phyloP scores from a whole-genome alignment of 2,113 vertebrate species.

The Cebus imitator region DNA sequence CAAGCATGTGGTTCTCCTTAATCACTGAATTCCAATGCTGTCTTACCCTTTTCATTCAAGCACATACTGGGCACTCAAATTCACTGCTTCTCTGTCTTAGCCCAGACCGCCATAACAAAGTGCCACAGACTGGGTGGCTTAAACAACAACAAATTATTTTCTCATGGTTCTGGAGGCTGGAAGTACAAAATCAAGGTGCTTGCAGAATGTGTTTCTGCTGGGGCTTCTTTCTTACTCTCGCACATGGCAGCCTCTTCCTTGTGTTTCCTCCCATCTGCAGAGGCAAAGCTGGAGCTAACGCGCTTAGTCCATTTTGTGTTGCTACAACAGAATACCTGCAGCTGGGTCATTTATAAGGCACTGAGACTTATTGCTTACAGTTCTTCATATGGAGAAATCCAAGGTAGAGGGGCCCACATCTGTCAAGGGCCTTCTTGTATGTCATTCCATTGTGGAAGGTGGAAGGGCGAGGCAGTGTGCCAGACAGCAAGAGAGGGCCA shows the following conservation, averaged over 20 bases:
- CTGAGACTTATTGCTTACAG: not conserved
- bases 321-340: not conserved
- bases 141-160: no score
- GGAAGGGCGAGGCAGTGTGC: not conserved
- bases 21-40: not conserved
- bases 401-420: not conserved
- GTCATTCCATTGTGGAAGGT: not conserved
- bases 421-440: not conserved
- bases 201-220: not conserved
- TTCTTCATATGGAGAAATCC: not conserved
- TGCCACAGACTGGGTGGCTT: no score
- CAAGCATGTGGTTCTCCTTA: not conserved
- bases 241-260: not conserved
- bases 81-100: not conserved
- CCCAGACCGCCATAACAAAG: not conserved
- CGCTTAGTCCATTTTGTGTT: not conserved
- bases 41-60: not conserved
- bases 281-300: not conserved
- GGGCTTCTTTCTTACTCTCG: not conserved
- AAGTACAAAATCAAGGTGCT: no score
- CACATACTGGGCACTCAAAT: not conserved
- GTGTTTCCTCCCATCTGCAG: not conserved
- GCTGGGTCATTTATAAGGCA: not conserved
- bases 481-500: not conserved
- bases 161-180: no score